Base-by-base conservation (phyloP, 2,797 vertebrate species). In the Fistularia commersonii region DNA sequence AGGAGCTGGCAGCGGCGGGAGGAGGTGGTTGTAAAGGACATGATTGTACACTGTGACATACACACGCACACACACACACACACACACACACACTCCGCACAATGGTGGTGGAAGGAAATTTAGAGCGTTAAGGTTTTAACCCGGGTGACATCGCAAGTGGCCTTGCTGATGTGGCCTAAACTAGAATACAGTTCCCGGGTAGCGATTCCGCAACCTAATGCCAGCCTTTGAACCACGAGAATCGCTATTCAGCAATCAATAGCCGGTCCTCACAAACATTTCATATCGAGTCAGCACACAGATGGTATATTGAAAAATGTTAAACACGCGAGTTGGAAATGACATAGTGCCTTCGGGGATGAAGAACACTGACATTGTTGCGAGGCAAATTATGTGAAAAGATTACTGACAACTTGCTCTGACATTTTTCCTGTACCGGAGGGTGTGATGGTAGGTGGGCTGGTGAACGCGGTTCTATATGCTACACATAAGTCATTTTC, bases 391-490 rank as follows among this genome's bases (percentile, higher is more conserved):
- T 50, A n/a, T 33, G 50, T 39, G 42, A 53, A 67, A 65, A 75
- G 74, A 72, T 73, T 76, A 63, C 12, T 44, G 61, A 72, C 45
- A 79, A 79, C 66, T 60, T 69, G 47, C 15, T 61, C 48, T 69
- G 77, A 80, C 79, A 70, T 74, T 73, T 74, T 39, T 38, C 54
- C 57, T 53, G 54, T 45, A 33, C 15, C 8, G 23, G 3, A 9
- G 5, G 13, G 36, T 36, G 23, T 23, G 23, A 23, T 23, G 23
- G 23, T 23, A 23, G 23, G 23, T 23, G 23, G 23, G 23, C 4
- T 23, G 23, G 23, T 23, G 23, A 23, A 23, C 23, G 23, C 4
- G 23, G 23, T n/a, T 45, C 14, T 45, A 4, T 13, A 36, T 10
- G 37, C 31, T 40, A 37, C 11, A 61, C 14, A 50, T 23, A 7